Evolutionary conservation across 2,888 invertebrate species (phyloP), one percentile per base, ranked within the genome.

Genomic region (Corbicula japonica): DNA sequence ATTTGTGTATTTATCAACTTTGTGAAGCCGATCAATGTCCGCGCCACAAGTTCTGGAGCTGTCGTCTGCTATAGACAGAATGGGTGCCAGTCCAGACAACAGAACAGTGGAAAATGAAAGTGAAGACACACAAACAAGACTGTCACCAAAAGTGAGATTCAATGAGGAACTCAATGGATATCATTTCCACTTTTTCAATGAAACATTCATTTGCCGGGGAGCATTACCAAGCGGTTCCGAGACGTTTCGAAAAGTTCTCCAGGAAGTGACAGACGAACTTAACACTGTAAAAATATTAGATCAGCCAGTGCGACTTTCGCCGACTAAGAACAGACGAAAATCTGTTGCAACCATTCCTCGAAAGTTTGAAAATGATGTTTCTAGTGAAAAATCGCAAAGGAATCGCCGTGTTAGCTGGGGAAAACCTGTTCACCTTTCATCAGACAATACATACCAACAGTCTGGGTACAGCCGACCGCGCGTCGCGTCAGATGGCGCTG

Each of bases 231-330:
- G 54, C 26, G 75, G 74, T 35, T 79, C 79, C 6, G 48, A 61
- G 21, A 79, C 74, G 0, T 75, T 79, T 61, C 74, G 56, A 34
- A 65, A 75, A 52, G 79, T 75, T 3, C 32, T 79, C 0, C 62
- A 74, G 8, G 79, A 79, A 61, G 61, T 79, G 18, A 60, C 71
- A 1, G 44, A 71, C n/a, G 71, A 61, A 21, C 32, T 76, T 41
- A 44, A 76, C 21, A 54, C 46, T 5, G 50, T 70, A 1, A 28
- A 66, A 28, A 61, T 76, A 10, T 30, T 54, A 1, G 71, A 62
- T 1, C 10, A 62, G 23, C 62, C 50, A 15, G 26, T 32, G 6
- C 62, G n/a, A 6, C 18, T 54, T 2, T 32, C 44, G 15, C 30
- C 35, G 35, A 28, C 28, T 18, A 54, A 50, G 5, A 38, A 28